Conservation (phyloP, 2,113 vertebrate species). For the Poeciliopsis turrubarensis region DNA sequence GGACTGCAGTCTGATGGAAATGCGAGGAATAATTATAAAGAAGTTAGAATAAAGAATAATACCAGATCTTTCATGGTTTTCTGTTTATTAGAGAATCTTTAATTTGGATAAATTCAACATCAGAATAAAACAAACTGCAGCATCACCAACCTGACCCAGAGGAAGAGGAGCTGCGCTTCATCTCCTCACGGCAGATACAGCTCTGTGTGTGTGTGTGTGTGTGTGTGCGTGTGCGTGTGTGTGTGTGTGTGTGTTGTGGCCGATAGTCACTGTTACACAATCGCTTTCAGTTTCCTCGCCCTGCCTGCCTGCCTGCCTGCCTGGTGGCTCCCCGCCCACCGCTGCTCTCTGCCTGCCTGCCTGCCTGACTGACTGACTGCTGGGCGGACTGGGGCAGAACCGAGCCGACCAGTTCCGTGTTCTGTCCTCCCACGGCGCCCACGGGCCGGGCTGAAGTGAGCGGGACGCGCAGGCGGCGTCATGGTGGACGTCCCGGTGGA, state of each 20-base stretch:
- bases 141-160: background rate
- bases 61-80: too few relatives aligned
- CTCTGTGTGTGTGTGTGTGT: background rate
- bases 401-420: slow-evolving; percentile 70
- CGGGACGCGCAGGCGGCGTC: slow-evolving; percentile 33
- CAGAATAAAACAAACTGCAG: background rate
- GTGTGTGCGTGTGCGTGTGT: background rate
- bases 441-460: slow-evolving; percentile 13
- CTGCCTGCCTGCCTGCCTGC: slow-evolving; percentile 34
- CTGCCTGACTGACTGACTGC: slow-evolving; percentile 38
- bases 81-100: too few relatives aligned
- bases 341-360: slow-evolving; percentile 35
- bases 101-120: background rate
- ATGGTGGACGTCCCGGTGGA: slow-evolving; percentile 54
- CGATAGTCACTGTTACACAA: slow-evolving; percentile 67
- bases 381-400: slow-evolving; percentile 67
- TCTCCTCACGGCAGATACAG: background rate
- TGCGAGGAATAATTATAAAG: background rate
- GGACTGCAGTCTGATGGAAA: background rate
- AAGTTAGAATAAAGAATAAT: too few relatives aligned
- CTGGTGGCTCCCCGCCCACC: slow-evolving; percentile 65
- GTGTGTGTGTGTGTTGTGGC: slow-evolving; percentile 38
- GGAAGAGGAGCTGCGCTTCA: background rate
- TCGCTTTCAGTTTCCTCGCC: slow-evolving; percentile 63
- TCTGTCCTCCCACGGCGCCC: slow-evolving; percentile 25